Percentiles rank a stretch among this genome's conserved stretches.
phyloP scores from a whole-genome alignment of 2,797 vertebrate species.

The Lagothrix lagotricha region DNA sequence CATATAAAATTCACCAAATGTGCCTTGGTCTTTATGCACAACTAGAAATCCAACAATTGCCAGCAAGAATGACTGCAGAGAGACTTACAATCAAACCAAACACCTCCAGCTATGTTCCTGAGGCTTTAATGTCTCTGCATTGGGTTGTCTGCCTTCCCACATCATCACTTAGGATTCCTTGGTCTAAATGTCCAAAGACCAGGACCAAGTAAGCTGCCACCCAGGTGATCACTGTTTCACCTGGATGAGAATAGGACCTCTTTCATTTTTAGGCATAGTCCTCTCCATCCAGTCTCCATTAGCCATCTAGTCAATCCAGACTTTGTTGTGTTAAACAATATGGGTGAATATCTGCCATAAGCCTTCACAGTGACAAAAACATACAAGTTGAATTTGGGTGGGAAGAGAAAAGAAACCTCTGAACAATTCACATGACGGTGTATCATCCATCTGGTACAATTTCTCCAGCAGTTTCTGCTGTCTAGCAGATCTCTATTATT shows the following conservation, averaged over 20 bases:
- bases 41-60: not conserved
- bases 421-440: not conserved
- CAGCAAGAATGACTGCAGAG: not conserved
- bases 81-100: not conserved
- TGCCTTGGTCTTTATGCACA: not conserved
- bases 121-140: accelerated
- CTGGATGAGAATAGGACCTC: not conserved
- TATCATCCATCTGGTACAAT: not conserved
- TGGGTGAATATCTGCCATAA: not conserved
- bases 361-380: not conserved
- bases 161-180: no score
- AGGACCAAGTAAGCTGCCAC: not conserved
- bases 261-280: not conserved
- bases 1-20: not conserved
- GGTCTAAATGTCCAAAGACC: not conserved
- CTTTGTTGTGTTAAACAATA: not conserved
- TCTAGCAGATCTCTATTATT: not conserved
- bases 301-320: not conserved
- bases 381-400: not conserved
- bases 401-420: not conserved
- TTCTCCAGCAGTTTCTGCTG: not conserved
- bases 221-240: not conserved
- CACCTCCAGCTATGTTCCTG: not conserved
- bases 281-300: not conserved
- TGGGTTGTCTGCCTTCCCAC: accelerated